Evolutionary conservation across 2,888 invertebrate species (phyloP), one percentile per base, ranked within the genome.

Genomic region (Ornithoptera alexandrae): DNA sequence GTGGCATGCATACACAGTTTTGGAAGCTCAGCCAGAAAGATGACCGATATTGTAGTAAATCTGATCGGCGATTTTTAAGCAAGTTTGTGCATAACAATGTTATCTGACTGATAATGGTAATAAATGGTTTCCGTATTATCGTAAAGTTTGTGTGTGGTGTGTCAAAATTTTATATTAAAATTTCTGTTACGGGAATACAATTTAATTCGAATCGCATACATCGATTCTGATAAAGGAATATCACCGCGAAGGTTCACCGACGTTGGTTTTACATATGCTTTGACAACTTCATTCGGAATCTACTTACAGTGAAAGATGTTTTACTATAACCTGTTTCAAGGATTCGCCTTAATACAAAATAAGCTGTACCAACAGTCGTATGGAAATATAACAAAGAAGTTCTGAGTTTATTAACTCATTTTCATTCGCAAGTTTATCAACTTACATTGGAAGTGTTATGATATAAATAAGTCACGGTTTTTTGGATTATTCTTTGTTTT

Each of bases 211-310:
- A 66, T 66, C 50, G 59, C 70, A 66, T 63, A 63, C 66, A 62
- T 66, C 70, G 62, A 66, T 58, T 66, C 50, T n/a, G 36, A 20
- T 62, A 42, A 39, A 58, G 62, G 66, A 70, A 70, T 63, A 66
- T 70, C 70, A 70, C 53, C 70, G 58, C 58, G 66, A 66, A 70
- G 66, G 66, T 70, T 66, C 66, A 65, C 65, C 62, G 20, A 56
- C 62, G 46, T 61, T 65, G 62, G 50, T 46, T 66, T 70, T 36
- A 30, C 62, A 59, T 62, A 70, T 62, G 58, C 70, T 58, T 70
- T 62, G 70, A 70, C 66, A 66, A 66, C 70, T 66, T 66, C 66
- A 65, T 66, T 66, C 66, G 50, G 36, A 70, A 66, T 70, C 66
- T 53, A 59, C 53, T 66, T 62, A 50, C 42, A 30, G 46, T 15